Evolutionary conservation across 2,113 vertebrate species (phyloP).

Genomic region (Plotosus lineatus): DNA sequence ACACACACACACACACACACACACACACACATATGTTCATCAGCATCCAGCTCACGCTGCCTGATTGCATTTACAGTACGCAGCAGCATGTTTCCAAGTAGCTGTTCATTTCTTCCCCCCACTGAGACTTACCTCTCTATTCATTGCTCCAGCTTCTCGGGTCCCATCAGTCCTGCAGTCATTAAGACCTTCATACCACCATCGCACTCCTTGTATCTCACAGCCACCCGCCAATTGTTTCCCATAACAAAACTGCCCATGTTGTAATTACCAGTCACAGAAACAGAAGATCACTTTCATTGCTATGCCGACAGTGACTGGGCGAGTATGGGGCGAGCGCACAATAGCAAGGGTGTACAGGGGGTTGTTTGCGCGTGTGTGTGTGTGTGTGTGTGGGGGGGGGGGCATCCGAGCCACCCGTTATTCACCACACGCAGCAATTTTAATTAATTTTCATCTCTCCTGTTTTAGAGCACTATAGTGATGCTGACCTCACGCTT

Average conservation of each 20-base stretch:
- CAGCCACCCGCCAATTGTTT: constrained; percentile 85
- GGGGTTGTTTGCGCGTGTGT: constrained; percentile 76
- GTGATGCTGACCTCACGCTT: constrained; percentile 69
- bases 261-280: constrained; percentile 97
- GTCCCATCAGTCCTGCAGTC: constrained; percentile 51
- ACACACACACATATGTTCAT: constrained; percentile 12
- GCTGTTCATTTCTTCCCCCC: constrained; percentile 20
- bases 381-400: no score
- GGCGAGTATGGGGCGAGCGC: constrained; percentile 77
- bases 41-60: neutral
- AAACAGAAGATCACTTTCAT: constrained; percentile 89
- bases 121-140: constrained; percentile 43
- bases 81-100: constrained; percentile 36
- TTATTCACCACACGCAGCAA: constrained; percentile 86
- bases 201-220: constrained; percentile 68
- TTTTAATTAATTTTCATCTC: constrained; percentile 99
- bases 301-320: constrained; percentile 89
- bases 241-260: constrained; percentile 87
- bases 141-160: constrained; percentile 30
- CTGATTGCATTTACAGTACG: constrained; percentile 15
- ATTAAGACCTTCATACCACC: constrained; percentile 48
- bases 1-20: no score
- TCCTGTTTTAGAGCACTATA: constrained; percentile 79
- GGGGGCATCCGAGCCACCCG: constrained; percentile 83
- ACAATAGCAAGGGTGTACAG: constrained; percentile 91